Evolutionary conservation across 2,797 vertebrate genomes (phyloP).

Genomic region (Phoeniculus purpureus): DNA sequence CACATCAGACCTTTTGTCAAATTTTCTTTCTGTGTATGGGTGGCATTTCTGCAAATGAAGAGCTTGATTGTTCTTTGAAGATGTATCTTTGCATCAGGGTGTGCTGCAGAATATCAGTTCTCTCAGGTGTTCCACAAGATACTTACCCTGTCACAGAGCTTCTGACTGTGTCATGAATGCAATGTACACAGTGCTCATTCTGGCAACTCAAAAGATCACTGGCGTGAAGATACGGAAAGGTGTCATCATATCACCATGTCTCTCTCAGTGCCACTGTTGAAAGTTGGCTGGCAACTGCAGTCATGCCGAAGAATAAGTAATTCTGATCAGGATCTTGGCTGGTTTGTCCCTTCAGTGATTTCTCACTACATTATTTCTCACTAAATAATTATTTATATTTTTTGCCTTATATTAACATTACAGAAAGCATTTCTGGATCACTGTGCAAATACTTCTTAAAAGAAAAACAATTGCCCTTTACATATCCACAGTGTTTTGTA

Average conservation of each 20-base stretch:
- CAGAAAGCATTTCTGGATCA: neutral
- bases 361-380: neutral
- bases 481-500: neutral
- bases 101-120: neutral
- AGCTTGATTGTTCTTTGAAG: neutral
- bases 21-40: neutral
- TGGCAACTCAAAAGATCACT: neutral
- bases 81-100: neutral
- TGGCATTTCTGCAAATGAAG: constrained; percentile 14
- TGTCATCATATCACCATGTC: neutral
- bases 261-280: neutral
- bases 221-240: neutral
- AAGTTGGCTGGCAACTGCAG: neutral
- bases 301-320: neutral
- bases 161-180: neutral
- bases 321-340: neutral
- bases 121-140: neutral
- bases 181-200: neutral
- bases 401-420: neutral
- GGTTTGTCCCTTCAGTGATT: neutral
- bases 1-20: neutral
- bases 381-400: neutral
- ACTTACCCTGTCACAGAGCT: neutral
- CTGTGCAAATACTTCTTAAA: neutral
- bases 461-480: neutral